A percentile compares a stretch with the other conserved stretches of the same genome.
These are phyloP conservation scores for Eretmochelys imbricata DNA, from an alignment of 2,113 vertebrate species.

Conservation along the genomic window DNA sequence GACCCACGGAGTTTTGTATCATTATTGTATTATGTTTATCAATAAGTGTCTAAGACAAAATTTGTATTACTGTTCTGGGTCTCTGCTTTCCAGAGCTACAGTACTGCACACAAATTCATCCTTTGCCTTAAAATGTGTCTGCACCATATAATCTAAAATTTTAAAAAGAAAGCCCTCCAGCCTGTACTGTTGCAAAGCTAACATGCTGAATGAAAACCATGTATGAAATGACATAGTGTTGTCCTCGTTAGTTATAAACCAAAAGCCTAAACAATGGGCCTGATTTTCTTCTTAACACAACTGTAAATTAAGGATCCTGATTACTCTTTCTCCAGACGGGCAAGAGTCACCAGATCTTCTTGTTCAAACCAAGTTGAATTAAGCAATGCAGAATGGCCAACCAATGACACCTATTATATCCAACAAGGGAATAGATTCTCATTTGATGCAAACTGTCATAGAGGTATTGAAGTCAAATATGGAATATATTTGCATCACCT, in stretches of 20 bases:
- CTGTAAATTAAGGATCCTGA: background rate
- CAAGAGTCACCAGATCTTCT: background rate
- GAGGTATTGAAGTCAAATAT: background rate
- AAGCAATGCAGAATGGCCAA: background rate
- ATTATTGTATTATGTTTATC: conserved; percentile 46
- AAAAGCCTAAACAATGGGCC: background rate
- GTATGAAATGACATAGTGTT: background rate
- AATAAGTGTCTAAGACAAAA: conserved; percentile 60
- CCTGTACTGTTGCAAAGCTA: conserved; percentile 1
- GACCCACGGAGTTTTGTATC: conserved; percentile 18
- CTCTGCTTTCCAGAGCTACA: conserved; percentile 48
- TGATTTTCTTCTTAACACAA: background rate
- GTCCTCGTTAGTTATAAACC: conserved; percentile 23
- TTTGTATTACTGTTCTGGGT: conserved; percentile 20
- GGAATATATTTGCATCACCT: background rate
- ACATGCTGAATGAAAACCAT: conserved; percentile 42
- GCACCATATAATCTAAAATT: conserved; percentile 47
- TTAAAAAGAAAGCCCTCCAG: background rate
- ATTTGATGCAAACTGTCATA: accelerated
- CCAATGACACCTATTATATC: background rate
- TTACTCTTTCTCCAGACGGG: conserved; percentile 1
- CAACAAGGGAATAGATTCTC: background rate
- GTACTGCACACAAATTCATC: conserved; percentile 49
- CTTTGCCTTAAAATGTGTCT: conserved; percentile 48
- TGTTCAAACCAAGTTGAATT: background rate